Conservation (phyloP, 2,797 vertebrate species). For the Scarus forsteni region DNA sequence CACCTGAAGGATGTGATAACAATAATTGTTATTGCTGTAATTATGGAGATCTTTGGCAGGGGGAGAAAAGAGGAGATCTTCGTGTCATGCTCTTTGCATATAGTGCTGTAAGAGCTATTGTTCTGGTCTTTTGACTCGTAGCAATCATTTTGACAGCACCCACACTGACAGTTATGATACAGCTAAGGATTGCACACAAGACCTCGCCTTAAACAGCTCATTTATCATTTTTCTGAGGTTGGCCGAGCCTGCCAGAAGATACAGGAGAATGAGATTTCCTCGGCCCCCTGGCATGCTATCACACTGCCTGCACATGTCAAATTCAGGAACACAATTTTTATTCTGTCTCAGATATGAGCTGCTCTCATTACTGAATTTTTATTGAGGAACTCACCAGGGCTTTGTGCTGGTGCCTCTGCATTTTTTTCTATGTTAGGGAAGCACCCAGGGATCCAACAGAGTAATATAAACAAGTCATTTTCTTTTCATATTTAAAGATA, state of each 20-base stretch:
- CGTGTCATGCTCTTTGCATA: not conserved
- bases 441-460: slow-evolving; percentile 1
- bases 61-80: slow-evolving; percentile 1
- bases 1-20: slow-evolving; percentile 18
- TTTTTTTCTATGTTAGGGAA: slow-evolving; percentile 29
- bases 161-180: slow-evolving; percentile 47
- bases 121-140: slow-evolving; percentile 31
- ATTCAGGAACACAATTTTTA: slow-evolving; percentile 58
- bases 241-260: slow-evolving; percentile 60
- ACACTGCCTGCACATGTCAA: slow-evolving; percentile 42
- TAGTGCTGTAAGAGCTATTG: slow-evolving; percentile 3
- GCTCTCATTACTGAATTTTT: slow-evolving; percentile 43
- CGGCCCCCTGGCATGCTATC: slow-evolving; percentile 62
- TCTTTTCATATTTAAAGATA: slow-evolving; percentile 37
- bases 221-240: slow-evolving; percentile 73
- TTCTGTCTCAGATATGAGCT: slow-evolving; percentile 57
- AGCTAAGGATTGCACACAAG: slow-evolving; percentile 49
- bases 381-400: slow-evolving; percentile 28
- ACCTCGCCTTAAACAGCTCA: slow-evolving; percentile 61
- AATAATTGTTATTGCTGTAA: slow-evolving; percentile 18
- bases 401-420: slow-evolving; percentile 24
- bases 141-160: slow-evolving; percentile 24
- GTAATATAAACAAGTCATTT: slow-evolving; percentile 41
- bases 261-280: slow-evolving; percentile 69
- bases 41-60: slow-evolving; percentile 18